Evolutionary conservation across 2,888 invertebrate species (phyloP).

Genomic region (Chromoteleia sp.): DNA sequence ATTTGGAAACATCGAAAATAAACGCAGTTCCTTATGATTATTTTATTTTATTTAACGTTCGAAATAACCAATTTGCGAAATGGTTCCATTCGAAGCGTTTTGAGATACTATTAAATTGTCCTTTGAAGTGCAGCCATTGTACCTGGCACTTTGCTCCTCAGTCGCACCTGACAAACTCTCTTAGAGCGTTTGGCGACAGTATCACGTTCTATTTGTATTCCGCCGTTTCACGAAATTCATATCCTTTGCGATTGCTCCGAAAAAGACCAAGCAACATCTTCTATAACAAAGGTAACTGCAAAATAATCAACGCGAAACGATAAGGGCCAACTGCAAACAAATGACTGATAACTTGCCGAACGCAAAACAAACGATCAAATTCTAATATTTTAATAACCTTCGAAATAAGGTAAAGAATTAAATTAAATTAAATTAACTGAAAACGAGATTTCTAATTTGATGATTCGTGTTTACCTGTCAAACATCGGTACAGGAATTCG

Average conservation of each 20-base stretch:
- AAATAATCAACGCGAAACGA: no score
- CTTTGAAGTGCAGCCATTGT: conserved; percentile 47
- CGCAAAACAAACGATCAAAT: no score
- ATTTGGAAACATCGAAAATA: no score
- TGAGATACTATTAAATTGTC: conserved; percentile 48
- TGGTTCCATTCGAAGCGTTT: conserved; percentile 8
- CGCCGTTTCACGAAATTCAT: conserved; percentile 18
- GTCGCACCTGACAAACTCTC: conserved; percentile 48
- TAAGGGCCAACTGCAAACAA: no score
- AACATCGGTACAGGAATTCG: no score
- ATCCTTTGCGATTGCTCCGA: conserved; percentile 10
- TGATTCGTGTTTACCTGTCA: no score
- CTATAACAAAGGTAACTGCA: not conserved
- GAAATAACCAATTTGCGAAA: conserved; percentile 28
- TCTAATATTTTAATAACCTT: no score
- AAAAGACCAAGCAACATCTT: conserved; percentile 17
- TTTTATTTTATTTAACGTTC: not conserved
- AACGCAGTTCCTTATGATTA: not conserved
- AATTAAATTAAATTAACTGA: no score
- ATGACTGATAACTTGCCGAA: no score
- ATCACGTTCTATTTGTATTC: conserved; percentile 60
- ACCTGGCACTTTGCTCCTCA: conserved; percentile 29
- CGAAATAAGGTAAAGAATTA: no score
- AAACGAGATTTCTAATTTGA: no score
- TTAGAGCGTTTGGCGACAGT: conserved; percentile 26